These are phyloP conservation scores for Ochotona princeps DNA, from an alignment of 2,113 vertebrate species.

Conservation along the genomic window DNA sequence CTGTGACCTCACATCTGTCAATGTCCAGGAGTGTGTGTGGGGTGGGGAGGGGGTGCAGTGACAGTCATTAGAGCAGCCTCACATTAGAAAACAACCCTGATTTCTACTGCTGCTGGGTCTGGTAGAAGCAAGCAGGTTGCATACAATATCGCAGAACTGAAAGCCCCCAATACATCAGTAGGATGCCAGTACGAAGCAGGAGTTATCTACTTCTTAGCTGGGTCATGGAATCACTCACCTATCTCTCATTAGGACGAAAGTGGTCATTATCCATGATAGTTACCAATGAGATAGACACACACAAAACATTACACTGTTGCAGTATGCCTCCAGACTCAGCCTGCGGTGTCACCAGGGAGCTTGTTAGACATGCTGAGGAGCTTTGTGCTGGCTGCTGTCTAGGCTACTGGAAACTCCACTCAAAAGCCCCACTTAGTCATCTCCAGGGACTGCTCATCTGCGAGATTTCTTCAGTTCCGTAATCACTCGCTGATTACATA, in stretches of 20 bases:
- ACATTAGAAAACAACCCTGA: too few species aligned
- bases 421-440: too few species aligned
- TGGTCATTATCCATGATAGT: background rate
- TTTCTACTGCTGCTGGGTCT: background rate
- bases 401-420: too few species aligned
- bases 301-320: too few species aligned
- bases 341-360: fast-evolving
- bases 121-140: background rate
- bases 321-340: background rate
- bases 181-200: background rate
- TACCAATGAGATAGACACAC: background rate
- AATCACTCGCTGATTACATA: too few species aligned
- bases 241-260: background rate
- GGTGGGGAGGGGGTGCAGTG: fast-evolving
- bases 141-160: background rate
- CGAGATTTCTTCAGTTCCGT: too few species aligned
- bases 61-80: background rate
- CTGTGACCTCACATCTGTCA: fast-evolving
- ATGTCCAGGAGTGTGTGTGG: fast-evolving
- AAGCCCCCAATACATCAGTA: background rate
- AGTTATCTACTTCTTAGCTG: background rate
- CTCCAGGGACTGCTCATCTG: too few species aligned
- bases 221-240: background rate
- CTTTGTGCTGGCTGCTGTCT: too few species aligned
- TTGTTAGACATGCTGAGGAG: background rate